Evolutionary conservation across 2,113 vertebrate species (phyloP), one percentile per base, ranked within the genome.

Genomic region (Prietella phreatophila): DNA sequence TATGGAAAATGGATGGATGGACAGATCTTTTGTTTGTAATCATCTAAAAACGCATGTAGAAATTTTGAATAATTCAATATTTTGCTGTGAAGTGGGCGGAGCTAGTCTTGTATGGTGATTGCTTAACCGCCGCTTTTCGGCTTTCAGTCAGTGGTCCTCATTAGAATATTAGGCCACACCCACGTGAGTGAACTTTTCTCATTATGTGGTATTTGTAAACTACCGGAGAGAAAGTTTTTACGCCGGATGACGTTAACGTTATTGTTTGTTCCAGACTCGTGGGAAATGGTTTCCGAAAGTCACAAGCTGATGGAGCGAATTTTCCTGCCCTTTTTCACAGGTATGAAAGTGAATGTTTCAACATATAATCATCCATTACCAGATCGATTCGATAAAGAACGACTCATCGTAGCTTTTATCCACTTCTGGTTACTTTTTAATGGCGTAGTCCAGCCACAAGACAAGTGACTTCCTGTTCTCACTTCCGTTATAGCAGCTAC

Each of bases 311-410:
- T 97, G 89, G 95, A 96, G 84, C 87, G 9, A 1, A 89, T 95
- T 3, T 97, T 97, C 86, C 92, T 91, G 5, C 83, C 89, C 56
- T 97, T 98, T 90, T 86, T 96, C 63, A 93, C 94, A 93, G 96
- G 97, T 91, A 83, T 19, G 42, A 78, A n/a, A 27, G 1, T 53
- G n/a, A 25, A 73, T 22, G 19, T 39, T 65, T 65, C 27, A 69
- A 39, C 69, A 73, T 17, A 33, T 6, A 14, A 60, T 60, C 58
- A 8, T 60, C 20, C 25, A 6, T 4, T 60, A 22, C 58, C 58
- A 60, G 19, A 20, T 5, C 19, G 5, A 60, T 60, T 20, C 20
- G 56, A 58, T 19, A 17, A 19, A 58, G 56, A 58, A 58, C 14
- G 56, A 19, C 56, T 17, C 17, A 1, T 20, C 58, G 19, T 60